Base-by-base conservation (phyloP, 2,797 vertebrate species). In the Sarcophilus harrisii region DNA sequence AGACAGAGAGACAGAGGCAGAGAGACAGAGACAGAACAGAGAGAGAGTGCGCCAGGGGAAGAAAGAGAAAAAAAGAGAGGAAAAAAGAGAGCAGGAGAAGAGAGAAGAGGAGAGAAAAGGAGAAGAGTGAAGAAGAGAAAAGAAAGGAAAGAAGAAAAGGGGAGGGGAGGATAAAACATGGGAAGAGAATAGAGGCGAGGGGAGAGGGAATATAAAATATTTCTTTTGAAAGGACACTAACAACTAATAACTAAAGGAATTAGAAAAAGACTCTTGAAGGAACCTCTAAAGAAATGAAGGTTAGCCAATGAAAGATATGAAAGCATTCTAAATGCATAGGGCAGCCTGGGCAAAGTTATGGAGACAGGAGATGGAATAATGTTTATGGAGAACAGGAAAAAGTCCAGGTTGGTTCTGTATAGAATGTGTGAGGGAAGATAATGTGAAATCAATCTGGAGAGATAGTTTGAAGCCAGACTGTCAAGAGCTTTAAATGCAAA, bases 151-250 rank as follows among this genome's bases (percentile, higher is more conserved):
- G 18, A 21, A 18, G 18, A 21, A 58, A 21, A 58, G 18, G 57
- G 14, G 2, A 4, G 1, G 58, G 9, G 58, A 6, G 1, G 58
- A 9, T 1, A 27, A 2, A 28, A 28, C 8, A 3, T 1, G 6
- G 2, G 28, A 2, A 30, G 29, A 4, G 11, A 14, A 10, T 12
- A 5, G 1, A 1, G 4, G 12, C 0, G 4, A 16, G 30, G 30
- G 4, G 60, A 38, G 62, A 0, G 5, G 16, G 62, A 18, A 73
- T 11, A 60, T 30, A 60, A 11, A 60, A 29, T 66, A 4, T 32
- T 32, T 66, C 30, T 66, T 66, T 66, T 66, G 30, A 30, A 66
- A 14, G 32, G 4, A 66, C 30, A 66, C 30, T 66, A 62, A 32
- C 29, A 32, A 62, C 30, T 60, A 60, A 30, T 60, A n/a, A 66